Percentiles rank a stretch among this genome's conserved stretches.
Evolutionary conservation across 2,888 invertebrate species (phyloP).

Genomic region (Mythimna vitellina): DNA sequence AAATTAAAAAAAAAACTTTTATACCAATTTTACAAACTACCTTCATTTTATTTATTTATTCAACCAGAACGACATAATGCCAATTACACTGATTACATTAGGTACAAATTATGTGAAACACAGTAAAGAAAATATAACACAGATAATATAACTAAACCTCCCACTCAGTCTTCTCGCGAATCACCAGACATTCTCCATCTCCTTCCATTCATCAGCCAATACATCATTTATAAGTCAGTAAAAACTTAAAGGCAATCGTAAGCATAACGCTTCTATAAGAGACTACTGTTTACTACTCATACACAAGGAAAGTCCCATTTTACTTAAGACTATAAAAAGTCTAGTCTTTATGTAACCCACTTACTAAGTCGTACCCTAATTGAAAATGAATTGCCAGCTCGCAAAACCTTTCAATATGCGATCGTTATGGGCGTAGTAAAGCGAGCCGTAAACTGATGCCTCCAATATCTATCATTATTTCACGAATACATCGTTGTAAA

Average conservation of each 20-base stretch:
- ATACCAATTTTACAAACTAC: too few relatives aligned
- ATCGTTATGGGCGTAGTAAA: constrained; percentile 42
- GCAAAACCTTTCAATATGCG: constrained; percentile 42
- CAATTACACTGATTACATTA: too few relatives aligned
- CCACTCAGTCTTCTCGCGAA: too few relatives aligned
- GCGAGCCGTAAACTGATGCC: constrained; percentile 8
- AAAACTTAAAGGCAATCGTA: neutral
- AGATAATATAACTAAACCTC: too few relatives aligned
- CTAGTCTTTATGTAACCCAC: neutral
- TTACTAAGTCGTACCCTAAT: constrained; percentile 12
- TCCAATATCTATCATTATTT: constrained; percentile 32
- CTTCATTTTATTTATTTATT: too few relatives aligned
- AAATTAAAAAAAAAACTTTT: too few relatives aligned
- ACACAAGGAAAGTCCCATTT: neutral
- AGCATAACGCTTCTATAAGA: neutral
- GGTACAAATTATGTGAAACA: too few relatives aligned
- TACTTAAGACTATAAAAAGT: neutral
- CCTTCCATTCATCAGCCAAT: too few relatives aligned
- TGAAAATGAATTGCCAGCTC: constrained; percentile 32
- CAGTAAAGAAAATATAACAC: too few relatives aligned
- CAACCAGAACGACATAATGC: too few relatives aligned
- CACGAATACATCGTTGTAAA: constrained; percentile 13
- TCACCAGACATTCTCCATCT: too few relatives aligned
- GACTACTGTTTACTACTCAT: too few relatives aligned
- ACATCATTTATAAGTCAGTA: neutral